These are phyloP conservation scores for Nasonovia ribisnigri DNA, from an alignment of 2,888 invertebrate genomes.

Conservation along the genomic window DNA sequence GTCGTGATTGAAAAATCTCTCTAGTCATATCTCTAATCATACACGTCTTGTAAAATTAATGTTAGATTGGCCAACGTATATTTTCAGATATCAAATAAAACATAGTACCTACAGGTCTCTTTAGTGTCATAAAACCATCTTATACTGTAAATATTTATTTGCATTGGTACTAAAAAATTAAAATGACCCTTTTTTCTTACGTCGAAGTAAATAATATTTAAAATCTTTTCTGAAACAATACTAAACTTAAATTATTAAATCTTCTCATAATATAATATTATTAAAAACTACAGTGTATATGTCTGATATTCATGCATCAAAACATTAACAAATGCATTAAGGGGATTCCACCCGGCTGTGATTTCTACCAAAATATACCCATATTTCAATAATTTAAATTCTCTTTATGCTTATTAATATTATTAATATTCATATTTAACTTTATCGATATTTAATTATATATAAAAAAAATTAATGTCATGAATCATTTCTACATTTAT, in stretches of 20 bases:
- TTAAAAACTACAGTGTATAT: not conserved
- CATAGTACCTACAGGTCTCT: not conserved
- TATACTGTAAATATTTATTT: not conserved
- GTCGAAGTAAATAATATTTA: not conserved
- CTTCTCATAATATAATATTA: not conserved
- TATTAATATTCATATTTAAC: no score
- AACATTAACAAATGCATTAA: not conserved
- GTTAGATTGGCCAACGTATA: not conserved
- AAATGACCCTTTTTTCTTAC: not conserved
- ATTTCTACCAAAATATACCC: no score
- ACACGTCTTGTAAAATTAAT: not conserved
- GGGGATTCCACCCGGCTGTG: no score
- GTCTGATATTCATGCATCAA: not conserved
- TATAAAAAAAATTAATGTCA: not conserved
- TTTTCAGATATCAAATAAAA: not conserved
- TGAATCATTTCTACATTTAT: not conserved
- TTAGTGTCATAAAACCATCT: not conserved
- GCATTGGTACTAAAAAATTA: not conserved
- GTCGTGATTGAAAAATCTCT: not conserved
- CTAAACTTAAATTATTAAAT: not conserved
- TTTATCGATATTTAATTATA: not conserved
- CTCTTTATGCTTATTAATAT: not conserved
- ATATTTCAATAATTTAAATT: no score
- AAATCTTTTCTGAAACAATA: not conserved
- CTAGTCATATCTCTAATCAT: not conserved